Conservation (phyloP, 1,140 invertebrate genomes). For the Diorhabda sublineata region DNA sequence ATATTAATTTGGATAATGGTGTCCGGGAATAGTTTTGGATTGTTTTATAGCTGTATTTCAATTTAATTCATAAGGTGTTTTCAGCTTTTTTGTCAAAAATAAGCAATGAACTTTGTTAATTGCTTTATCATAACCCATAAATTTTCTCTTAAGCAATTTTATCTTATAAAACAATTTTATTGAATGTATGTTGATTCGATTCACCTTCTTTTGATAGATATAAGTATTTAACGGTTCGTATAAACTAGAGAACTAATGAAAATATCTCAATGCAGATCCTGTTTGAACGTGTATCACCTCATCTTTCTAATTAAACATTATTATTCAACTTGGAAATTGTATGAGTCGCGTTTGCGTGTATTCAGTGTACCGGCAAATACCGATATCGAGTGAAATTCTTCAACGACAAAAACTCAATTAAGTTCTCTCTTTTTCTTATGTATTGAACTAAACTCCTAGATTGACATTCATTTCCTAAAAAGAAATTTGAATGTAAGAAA, state of each 20-base stretch:
- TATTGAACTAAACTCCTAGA: constrained; percentile 3
- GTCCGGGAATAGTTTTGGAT: too few relatives aligned
- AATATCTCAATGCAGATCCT: constrained; percentile 10
- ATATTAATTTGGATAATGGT: too few relatives aligned
- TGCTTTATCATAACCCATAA: too few relatives aligned
- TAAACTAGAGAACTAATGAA: neutral
- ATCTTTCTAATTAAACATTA: constrained; percentile 22
- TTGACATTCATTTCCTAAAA: constrained; percentile 10
- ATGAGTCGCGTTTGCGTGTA: neutral
- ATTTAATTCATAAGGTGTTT: too few relatives aligned
- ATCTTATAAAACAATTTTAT: too few relatives aligned
- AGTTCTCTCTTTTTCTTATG: neutral
- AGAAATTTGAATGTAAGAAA: constrained; percentile 7
- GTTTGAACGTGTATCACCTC: constrained; percentile 10
- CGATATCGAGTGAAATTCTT: constrained; percentile 9
- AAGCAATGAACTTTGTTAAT: too few relatives aligned
- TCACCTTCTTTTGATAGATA: too few relatives aligned
- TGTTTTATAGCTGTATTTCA: too few relatives aligned
- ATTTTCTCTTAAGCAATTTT: too few relatives aligned
- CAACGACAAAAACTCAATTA: constrained; percentile 11
- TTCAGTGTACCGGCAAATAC: neutral
- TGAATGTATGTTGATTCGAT: too few relatives aligned
- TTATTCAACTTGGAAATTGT: constrained; percentile 25
- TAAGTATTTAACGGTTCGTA: too few relatives aligned
- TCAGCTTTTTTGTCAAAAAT: too few relatives aligned